These are phyloP conservation scores for Eclectus roratus DNA, from an alignment of 2,113 vertebrate genomes.

Conservation along the genomic window DNA sequence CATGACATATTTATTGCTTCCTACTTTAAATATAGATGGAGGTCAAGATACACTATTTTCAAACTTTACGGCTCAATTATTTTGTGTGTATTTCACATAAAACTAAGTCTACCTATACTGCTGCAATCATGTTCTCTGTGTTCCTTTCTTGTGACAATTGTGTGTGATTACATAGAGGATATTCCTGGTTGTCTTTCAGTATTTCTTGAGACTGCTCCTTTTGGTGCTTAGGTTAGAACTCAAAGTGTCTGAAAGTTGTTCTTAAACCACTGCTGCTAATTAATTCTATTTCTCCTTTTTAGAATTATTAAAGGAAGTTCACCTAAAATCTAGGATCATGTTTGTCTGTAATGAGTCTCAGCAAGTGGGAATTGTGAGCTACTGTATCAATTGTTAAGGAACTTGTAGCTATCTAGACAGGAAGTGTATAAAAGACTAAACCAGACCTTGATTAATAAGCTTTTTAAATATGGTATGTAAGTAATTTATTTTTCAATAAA, in stretches of 20 bases:
- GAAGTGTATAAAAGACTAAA: not conserved
- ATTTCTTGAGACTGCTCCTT: not conserved
- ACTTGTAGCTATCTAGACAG: not conserved
- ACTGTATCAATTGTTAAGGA: not conserved
- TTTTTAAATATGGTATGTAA: not conserved
- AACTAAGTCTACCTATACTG: not conserved
- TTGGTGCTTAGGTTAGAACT: not conserved
- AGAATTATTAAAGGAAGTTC: not conserved
- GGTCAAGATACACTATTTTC: not conserved
- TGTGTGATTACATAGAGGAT: not conserved
- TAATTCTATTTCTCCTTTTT: not conserved
- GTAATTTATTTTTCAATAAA: not conserved
- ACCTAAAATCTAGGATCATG: not conserved
- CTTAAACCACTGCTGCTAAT: not conserved
- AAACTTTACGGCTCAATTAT: not conserved
- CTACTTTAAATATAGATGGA: not conserved
- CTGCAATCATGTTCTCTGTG: not conserved
- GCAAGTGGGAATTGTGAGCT: accelerated
- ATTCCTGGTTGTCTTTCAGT: accelerated
- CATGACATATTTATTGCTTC: not conserved
- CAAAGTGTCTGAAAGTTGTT: not conserved
- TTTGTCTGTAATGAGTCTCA: not conserved
- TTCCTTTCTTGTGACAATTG: not conserved
- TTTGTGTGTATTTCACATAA: not conserved
- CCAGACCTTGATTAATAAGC: not conserved